Percentiles rank a stretch among this genome's conserved stretches.
Conservation (phyloP, 1,140 invertebrate species). For the Trypoxylus dichotomus region DNA sequence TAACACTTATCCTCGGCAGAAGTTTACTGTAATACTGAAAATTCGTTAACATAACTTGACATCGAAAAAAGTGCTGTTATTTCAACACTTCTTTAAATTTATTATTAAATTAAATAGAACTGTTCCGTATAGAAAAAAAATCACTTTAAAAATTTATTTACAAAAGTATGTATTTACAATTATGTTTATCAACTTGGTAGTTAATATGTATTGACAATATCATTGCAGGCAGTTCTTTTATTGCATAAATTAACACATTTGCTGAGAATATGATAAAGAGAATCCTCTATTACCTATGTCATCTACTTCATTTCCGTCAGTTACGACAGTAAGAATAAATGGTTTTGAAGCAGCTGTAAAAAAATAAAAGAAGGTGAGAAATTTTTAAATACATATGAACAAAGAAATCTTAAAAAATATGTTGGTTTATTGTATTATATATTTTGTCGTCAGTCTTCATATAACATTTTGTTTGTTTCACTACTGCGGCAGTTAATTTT, state of each 20-base stretch:
- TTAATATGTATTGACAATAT: not conserved
- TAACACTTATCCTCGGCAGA: not conserved
- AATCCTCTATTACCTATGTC: constrained; percentile 75
- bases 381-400: not conserved
- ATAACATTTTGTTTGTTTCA: too few relatives aligned
- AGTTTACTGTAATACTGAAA: not conserved
- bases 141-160: not conserved
- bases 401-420: too few relatives aligned
- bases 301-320: constrained; percentile 56
- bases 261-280: constrained; percentile 67
- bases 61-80: not conserved
- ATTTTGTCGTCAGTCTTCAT: too few relatives aligned
- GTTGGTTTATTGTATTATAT: too few relatives aligned
- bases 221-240: not conserved
- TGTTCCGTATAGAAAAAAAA: not conserved
- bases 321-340: constrained; percentile 73
- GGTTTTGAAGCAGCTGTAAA: constrained; percentile 57
- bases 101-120: not conserved
- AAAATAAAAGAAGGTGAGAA: not conserved
- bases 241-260: not conserved
- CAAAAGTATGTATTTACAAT: not conserved
- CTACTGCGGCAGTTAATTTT: too few relatives aligned
- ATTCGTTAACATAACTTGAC: not conserved
- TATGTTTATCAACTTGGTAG: not conserved
- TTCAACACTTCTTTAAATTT: not conserved